Percentiles rank a stretch among this genome's conserved stretches.
Conservation (phyloP, 1,140 invertebrate genomes). For the Mactra quadrangularis region DNA sequence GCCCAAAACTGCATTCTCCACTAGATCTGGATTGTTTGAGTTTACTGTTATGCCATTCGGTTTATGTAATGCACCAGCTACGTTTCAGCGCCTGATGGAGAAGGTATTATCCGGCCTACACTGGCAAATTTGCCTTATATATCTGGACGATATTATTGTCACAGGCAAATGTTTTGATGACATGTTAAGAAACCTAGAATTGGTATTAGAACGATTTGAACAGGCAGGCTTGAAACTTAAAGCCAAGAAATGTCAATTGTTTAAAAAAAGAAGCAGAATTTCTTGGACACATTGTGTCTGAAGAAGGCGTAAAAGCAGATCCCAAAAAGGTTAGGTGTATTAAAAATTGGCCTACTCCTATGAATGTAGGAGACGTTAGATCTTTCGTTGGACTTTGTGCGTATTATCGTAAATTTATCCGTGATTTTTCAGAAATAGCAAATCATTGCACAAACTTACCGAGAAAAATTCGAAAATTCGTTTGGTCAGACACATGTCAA, state of each 20-base stretch:
- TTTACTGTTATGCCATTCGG: slow-evolving; percentile 66
- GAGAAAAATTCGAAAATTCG: not conserved
- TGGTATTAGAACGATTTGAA: slow-evolving; percentile 37
- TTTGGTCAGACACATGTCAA: not conserved
- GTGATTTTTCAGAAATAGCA: slow-evolving; percentile 53
- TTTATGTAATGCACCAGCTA: slow-evolving; percentile 33
- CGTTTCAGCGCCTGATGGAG: slow-evolving; percentile 47
- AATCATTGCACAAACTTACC: slow-evolving; percentile 5
- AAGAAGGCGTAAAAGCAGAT: slow-evolving; percentile 16
- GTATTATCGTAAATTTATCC: slow-evolving; percentile 70
- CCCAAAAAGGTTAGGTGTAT: slow-evolving; percentile 20
- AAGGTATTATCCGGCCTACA: slow-evolving; percentile 26
- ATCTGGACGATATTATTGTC: slow-evolving; percentile 50
- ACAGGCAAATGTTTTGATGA: slow-evolving; percentile 21
- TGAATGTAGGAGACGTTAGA: slow-evolving; percentile 36
- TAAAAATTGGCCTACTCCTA: slow-evolving; percentile 55
- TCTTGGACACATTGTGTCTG: not conserved
- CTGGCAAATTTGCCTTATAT: slow-evolving; percentile 3
- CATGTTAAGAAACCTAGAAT: not conserved
- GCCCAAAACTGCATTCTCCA: slow-evolving; percentile 78
- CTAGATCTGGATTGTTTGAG: slow-evolving; percentile 60
- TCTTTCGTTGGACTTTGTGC: slow-evolving; percentile 81
- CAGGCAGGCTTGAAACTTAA: slow-evolving; percentile 51
- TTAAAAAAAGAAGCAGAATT: slow-evolving; percentile 32
- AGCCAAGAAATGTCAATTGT: slow-evolving; percentile 45